Evolutionary conservation across 1,140 invertebrate genomes (phyloP).

Genomic region (Argopecten irradians): DNA sequence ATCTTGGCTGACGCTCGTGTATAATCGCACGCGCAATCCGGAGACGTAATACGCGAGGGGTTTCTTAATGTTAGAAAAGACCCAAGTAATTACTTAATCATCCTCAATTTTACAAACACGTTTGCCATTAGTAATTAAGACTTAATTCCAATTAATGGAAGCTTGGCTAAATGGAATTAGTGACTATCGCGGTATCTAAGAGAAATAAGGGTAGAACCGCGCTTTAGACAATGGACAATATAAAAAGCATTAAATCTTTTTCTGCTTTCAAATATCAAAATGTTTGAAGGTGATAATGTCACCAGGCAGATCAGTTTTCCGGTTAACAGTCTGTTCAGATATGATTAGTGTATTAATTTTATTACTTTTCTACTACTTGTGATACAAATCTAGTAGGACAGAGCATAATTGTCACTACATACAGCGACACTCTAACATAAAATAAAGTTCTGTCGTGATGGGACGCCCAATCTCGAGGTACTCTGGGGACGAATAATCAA

Average conservation of each 20-base stretch:
- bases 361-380: background rate
- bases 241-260: conserved; percentile 23
- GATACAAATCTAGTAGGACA: background rate
- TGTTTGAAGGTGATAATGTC: conserved; percentile 21
- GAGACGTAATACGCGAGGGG: conserved; percentile 19
- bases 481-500: background rate
- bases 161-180: conserved; percentile 17
- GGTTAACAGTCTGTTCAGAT: conserved; percentile 16
- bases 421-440: background rate
- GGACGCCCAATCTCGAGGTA: background rate
- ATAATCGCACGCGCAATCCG: conserved; percentile 14
- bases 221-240: conserved; percentile 17
- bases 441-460: background rate
- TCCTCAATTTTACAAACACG: conserved; percentile 21
- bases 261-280: conserved; percentile 23
- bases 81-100: conserved; percentile 12
- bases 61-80: conserved; percentile 23
- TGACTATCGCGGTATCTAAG: conserved; percentile 1
- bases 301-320: background rate
- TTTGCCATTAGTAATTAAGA: conserved; percentile 23
- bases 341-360: conserved; percentile 19
- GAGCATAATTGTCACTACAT: background rate
- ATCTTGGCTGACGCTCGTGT: conserved; percentile 14
- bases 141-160: conserved; percentile 23
- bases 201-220: conserved; percentile 6